phyloP scores from a whole-genome alignment of 2,113 vertebrate genomes.

The Centropus unirufus region DNA sequence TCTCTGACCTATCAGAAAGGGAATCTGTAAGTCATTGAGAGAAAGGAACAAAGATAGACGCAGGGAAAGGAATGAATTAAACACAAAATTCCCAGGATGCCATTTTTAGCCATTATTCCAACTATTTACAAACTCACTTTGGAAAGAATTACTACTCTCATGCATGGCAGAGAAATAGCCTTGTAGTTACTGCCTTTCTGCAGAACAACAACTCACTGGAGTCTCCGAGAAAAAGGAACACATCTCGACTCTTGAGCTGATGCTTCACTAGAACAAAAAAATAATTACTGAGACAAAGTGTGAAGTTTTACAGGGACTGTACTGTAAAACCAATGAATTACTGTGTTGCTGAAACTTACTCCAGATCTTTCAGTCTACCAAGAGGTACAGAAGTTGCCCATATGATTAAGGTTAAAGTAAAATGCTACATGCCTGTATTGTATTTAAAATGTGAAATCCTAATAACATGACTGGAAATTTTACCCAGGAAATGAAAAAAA shows the following conservation, averaged over 20 bases:
- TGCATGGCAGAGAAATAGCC: background rate
- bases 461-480: background rate
- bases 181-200: background rate
- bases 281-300: background rate
- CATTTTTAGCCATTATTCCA: background rate
- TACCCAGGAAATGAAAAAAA: background rate
- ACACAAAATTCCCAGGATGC: background rate
- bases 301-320: background rate
- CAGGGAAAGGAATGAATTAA: background rate
- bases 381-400: background rate
- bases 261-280: background rate
- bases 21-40: background rate
- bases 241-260: background rate
- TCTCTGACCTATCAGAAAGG: background rate
- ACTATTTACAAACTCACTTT: background rate
- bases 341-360: background rate
- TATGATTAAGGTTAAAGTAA: background rate
- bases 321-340: background rate
- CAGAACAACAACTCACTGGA: background rate
- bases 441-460: background rate
- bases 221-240: background rate
- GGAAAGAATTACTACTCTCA: conserved; percentile 3
- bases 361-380: background rate
- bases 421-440: background rate
- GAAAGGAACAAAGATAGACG: background rate